phyloP scores from a whole-genome alignment of 2,797 vertebrate genomes.

The Gambusia yucatana region DNA sequence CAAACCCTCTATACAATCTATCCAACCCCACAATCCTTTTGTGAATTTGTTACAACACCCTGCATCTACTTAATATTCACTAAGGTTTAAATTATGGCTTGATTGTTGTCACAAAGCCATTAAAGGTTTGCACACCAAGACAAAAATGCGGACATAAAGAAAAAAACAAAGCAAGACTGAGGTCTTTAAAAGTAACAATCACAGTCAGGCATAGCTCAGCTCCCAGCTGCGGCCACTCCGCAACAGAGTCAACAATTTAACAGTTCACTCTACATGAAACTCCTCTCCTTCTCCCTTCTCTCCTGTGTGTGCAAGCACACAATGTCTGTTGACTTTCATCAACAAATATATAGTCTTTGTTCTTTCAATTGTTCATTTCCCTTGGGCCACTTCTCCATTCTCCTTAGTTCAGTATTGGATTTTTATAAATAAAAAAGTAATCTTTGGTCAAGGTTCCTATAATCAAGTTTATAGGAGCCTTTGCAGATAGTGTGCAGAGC shows the following conservation, averaged over 20 bases:
- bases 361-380: neutral
- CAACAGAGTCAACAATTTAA: conserved; percentile 11
- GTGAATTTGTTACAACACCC: neutral
- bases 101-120: conserved; percentile 4
- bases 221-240: conserved; percentile 7
- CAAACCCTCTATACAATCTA: too few relatives aligned
- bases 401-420: neutral
- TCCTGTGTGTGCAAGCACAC: neutral
- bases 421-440: neutral
- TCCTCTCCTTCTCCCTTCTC: neutral
- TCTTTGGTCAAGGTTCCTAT: neutral
- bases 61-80: conserved; percentile 8
- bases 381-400: neutral
- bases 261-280: neutral
- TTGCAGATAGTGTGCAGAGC: neutral
- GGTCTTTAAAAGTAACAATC: conserved; percentile 4
- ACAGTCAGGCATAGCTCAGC: conserved; percentile 8
- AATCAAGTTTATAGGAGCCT: neutral
- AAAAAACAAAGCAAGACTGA: neutral
- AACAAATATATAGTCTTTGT: neutral
- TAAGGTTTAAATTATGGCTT: conserved; percentile 10
- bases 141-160: neutral
- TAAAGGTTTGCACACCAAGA: neutral
- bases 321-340: neutral
- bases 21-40: neutral